Evolutionary conservation across 2,113 vertebrate genomes (phyloP), one percentile per base, ranked within the genome.

Genomic region (Rafetus swinhoei): DNA sequence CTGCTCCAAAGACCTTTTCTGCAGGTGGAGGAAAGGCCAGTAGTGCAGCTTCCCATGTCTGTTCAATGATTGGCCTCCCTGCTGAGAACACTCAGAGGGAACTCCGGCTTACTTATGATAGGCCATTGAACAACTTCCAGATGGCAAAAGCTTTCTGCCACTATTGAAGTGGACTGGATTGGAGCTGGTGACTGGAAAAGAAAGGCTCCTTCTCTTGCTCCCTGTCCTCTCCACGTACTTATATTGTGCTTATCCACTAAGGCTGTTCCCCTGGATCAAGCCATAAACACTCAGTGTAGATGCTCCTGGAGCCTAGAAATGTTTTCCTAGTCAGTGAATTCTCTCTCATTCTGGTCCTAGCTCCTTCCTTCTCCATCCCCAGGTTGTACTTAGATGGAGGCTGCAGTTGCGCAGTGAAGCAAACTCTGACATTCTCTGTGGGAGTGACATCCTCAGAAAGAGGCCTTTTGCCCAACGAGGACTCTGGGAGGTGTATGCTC

Each of bases 271-370:
- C 50, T 29, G 25, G 4, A 52, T 29, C 25, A 53, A 14, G 2
- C 14, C 50, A 53, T 27, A 15, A 16, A 29, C 25, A 16, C 50
- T 29, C 50, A 53, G 7, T 32, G 25, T 53, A 6, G 55, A 13
- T 59, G 18, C 1, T 76, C n/a, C 19, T 12, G 32, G 45, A 52
- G 35, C n/a, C 35, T 45, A 35, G 80, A n/a, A 3, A 3, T 12
- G 15, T 11, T 82, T 91, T 86, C 74, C 13, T 11, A 10, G 10
- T 72, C 0, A 0, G 29, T 22, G 10, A 39, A 45, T 74, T 65
- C 29, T 86, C 91, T 89, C 50, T 55, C 12, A 3, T 1, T 59
- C 1, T 0, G 0, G 54, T 72, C 74, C 3, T 15, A 2, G 5
- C 57, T n/a, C 21, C 60, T 69, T 16, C 5, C 24, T 1, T 18